Conservation (phyloP, 53 echinoderm and acorn worm species). For the Patiria pectinifera region DNA sequence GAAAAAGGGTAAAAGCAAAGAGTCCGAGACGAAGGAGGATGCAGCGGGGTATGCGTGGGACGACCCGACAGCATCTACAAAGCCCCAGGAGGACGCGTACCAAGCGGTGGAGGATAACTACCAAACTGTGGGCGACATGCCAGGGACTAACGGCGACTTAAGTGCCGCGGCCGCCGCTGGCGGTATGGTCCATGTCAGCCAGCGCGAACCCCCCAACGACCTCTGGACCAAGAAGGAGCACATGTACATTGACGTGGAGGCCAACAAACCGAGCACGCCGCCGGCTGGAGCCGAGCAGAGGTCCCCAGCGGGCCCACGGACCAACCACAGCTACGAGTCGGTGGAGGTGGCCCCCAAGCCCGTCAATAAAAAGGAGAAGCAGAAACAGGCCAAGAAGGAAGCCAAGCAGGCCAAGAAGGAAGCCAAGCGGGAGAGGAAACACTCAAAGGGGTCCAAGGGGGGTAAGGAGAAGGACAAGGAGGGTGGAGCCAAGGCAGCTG, state of each 20-base stretch:
- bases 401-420: conserved; percentile 52
- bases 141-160: not conserved
- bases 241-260: conserved; percentile 82
- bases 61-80: not conserved
- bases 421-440: conserved; percentile 36
- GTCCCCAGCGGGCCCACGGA: not conserved
- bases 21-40: conserved; percentile 30
- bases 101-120: conserved; percentile 51
- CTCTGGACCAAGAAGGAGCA: conserved; percentile 79
- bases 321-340: conserved; percentile 41
- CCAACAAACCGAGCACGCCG: not conserved
- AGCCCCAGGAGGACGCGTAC: conserved; percentile 17
- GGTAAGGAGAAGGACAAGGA: conserved; percentile 12
- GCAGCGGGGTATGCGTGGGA: not conserved
- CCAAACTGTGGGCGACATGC: conserved; percentile 67
- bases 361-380: conserved; percentile 31
- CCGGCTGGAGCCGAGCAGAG: not conserved
- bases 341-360: conserved; percentile 14
- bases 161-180: conserved; percentile 55
- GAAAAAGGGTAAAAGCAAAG: conserved; percentile 29
- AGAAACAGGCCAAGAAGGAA: conserved; percentile 32
- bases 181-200: conserved; percentile 68
- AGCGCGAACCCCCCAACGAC: conserved; percentile 28
- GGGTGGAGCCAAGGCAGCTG: not conserved
- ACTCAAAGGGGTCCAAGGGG: not conserved